phyloP scores from a whole-genome alignment of 2,113 vertebrate species.

The Neotoma lepida region DNA sequence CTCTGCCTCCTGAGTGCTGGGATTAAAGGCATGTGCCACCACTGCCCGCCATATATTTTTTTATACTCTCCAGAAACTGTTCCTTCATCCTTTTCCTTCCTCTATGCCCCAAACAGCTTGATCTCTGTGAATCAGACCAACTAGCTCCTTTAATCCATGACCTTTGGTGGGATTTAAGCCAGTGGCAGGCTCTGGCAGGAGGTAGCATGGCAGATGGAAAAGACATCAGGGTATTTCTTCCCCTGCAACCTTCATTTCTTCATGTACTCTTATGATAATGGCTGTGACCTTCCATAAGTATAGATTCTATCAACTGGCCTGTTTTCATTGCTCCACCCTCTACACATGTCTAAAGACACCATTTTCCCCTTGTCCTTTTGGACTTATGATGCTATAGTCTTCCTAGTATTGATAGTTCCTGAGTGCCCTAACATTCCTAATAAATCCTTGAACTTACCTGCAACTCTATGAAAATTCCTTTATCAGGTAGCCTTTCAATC shows the following conservation, averaged over 20 bases:
- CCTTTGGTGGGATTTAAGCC: neutral
- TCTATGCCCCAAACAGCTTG: neutral
- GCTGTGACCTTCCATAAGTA: neutral
- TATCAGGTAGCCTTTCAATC: neutral
- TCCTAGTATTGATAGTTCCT: neutral
- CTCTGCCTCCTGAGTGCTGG: no score
- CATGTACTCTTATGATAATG: neutral
- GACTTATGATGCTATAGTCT: neutral
- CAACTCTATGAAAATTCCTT: neutral
- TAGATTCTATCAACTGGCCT: neutral
- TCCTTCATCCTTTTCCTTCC: neutral
- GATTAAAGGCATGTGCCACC: no score
- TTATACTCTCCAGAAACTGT: neutral
- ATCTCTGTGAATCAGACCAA: neutral
- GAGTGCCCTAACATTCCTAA: neutral
- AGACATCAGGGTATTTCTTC: neutral
- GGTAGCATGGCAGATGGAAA: neutral
- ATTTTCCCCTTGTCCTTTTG: neutral
- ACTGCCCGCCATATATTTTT: neutral
- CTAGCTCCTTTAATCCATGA: neutral
- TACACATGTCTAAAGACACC: neutral
- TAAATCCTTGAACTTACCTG: neutral
- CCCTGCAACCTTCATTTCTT: neutral
- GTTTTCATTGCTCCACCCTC: neutral
- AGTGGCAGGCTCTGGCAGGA: neutral